Conservation (phyloP, 1,140 invertebrate genomes). For the Doryteuthis pealeii region DNA sequence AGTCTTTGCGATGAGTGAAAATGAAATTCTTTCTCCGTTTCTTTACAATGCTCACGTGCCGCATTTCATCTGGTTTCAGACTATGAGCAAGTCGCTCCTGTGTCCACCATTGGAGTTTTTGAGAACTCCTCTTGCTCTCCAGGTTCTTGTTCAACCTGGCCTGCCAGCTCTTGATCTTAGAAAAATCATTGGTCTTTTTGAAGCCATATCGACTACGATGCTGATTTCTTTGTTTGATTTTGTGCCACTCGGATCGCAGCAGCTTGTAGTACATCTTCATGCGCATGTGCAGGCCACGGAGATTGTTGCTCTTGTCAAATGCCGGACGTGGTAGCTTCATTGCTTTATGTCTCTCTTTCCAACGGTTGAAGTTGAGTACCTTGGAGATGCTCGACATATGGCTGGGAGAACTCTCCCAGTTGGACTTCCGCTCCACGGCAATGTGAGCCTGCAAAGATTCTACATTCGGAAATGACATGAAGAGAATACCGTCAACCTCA, state of each 20-base stretch:
- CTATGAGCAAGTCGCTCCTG: constrained; percentile 38
- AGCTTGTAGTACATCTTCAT: constrained; percentile 46
- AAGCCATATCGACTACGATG: too few species aligned
- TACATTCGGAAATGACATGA: constrained; percentile 49
- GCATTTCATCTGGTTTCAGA: constrained; percentile 37
- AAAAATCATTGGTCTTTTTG: constrained; percentile 46
- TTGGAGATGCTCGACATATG: constrained; percentile 27
- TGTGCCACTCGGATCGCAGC: constrained; percentile 24
- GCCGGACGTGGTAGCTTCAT: constrained; percentile 15
- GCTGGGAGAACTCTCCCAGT: constrained; percentile 35
- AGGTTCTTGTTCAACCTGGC: constrained; percentile 35
- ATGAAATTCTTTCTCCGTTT: constrained; percentile 37
- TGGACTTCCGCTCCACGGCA: constrained; percentile 39
- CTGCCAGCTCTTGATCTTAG: constrained; percentile 54
- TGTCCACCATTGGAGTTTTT: constrained; percentile 46
- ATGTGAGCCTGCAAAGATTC: constrained; percentile 46
- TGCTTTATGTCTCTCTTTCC: constrained; percentile 17
- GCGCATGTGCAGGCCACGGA: constrained; percentile 48
- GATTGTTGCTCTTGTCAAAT: constrained; percentile 33
- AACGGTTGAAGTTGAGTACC: constrained; percentile 26
- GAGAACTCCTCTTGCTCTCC: constrained; percentile 17
- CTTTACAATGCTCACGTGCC: constrained; percentile 43
- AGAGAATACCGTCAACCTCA: constrained; percentile 50
- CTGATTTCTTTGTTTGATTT: neutral
- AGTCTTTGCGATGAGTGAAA: constrained; percentile 28